Percentiles rank a stretch among this genome's conserved stretches.
Conservation (phyloP, 2,797 vertebrate species). For the Rhinichthys osculus region DNA sequence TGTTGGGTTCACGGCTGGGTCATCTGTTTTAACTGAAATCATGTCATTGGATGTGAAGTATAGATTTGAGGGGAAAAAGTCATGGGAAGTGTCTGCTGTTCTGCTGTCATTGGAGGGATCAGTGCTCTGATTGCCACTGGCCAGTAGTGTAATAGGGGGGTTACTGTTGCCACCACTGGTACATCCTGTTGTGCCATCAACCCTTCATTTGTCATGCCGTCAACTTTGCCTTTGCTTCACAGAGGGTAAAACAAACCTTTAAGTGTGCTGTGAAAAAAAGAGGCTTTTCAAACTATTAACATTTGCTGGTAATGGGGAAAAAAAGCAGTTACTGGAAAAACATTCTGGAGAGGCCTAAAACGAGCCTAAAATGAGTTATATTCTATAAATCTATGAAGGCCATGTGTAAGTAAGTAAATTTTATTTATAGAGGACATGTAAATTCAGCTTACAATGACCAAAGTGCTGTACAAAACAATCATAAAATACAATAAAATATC, state of each 20-base stretch:
- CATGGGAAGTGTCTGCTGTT: slow-evolving; percentile 46
- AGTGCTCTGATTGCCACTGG: slow-evolving; percentile 54
- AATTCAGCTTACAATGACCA: no score
- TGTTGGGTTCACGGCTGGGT: background rate
- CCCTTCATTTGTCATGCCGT: slow-evolving; percentile 50
- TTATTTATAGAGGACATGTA: no score
- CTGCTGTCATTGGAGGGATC: slow-evolving; percentile 54
- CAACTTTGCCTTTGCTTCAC: slow-evolving; percentile 12
- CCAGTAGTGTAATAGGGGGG: slow-evolving; percentile 38
- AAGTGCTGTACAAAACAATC: no score
- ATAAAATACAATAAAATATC: no score
- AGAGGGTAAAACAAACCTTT: slow-evolving; percentile 7
- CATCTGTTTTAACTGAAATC: slow-evolving; percentile 9
- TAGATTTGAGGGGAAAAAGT: background rate
- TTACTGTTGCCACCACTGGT: slow-evolving; percentile 29
- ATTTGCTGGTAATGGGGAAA: no score
- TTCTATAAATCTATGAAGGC: slow-evolving; percentile 14
- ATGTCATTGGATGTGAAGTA: slow-evolving; percentile 3
- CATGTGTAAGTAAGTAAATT: background rate
- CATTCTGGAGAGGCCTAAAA: background rate
- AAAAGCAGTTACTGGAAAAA: background rate
- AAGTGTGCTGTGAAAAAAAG: background rate
- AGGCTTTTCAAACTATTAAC: background rate
- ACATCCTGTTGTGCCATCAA: slow-evolving; percentile 71
- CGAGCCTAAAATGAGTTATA: background rate